phyloP scores from a whole-genome alignment of 2,797 vertebrate genomes.

The Etheostoma perlongum region DNA sequence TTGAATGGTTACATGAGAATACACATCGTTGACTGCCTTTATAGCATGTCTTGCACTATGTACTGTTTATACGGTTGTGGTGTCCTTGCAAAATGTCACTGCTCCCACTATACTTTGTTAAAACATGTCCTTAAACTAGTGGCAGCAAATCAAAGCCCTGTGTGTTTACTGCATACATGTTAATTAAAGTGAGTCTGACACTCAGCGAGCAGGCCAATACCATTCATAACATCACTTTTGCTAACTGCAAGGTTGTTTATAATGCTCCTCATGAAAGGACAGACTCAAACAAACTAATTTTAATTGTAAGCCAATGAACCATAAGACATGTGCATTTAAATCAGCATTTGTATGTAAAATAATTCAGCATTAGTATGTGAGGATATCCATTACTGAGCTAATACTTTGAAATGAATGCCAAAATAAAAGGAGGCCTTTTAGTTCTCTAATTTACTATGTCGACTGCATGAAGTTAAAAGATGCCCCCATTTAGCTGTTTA shows the following conservation, averaged over 20 bases:
- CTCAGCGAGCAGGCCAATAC: not conserved
- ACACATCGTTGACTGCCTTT: slow-evolving; percentile 38
- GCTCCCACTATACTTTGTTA: slow-evolving; percentile 27
- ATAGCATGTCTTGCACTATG: slow-evolving; percentile 21
- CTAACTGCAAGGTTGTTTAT: slow-evolving; percentile 68
- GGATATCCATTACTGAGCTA: slow-evolving; percentile 79
- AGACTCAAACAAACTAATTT: slow-evolving; percentile 63
- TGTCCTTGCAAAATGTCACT: slow-evolving; percentile 45
- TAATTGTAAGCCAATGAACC: slow-evolving; percentile 62
- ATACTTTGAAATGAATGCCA: slow-evolving; percentile 82
- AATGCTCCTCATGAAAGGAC: slow-evolving; percentile 56
- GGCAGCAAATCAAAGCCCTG: slow-evolving; percentile 5
- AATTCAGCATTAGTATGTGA: slow-evolving; percentile 77
- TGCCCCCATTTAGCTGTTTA: slow-evolving; percentile 87
- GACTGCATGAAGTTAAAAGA: slow-evolving; percentile 85
- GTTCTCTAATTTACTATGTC: slow-evolving; percentile 85
- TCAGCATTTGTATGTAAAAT: slow-evolving; percentile 80
- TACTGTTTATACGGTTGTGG: slow-evolving; percentile 16
- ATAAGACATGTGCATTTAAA: slow-evolving; percentile 65
- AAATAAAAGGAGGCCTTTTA: slow-evolving; percentile 80
- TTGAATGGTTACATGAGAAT: slow-evolving; percentile 50
- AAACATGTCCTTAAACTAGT: slow-evolving; percentile 6
- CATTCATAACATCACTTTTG: slow-evolving; percentile 20
- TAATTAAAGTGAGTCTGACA: slow-evolving; percentile 31
- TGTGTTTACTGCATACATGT: slow-evolving; percentile 6